These are phyloP conservation scores for Lepidostoma basale DNA, from an alignment of 1,140 invertebrate species.

Conservation along the genomic window DNA sequence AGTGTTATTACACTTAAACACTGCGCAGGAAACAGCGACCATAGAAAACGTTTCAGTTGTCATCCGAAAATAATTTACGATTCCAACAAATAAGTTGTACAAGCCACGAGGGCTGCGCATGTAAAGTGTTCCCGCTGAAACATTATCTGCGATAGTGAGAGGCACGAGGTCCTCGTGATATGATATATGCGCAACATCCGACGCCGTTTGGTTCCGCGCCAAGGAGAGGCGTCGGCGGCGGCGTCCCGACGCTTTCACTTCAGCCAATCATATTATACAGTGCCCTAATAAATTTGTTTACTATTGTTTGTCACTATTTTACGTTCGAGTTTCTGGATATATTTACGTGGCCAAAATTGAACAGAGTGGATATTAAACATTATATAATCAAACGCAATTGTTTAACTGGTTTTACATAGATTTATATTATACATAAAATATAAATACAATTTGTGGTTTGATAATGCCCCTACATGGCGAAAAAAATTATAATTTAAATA, in stretches of 20 bases:
- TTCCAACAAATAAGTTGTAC: constrained; percentile 3
- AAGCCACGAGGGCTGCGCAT: constrained; percentile 33
- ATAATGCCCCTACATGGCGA: too few relatives aligned
- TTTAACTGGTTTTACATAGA: too few relatives aligned
- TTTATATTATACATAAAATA: too few relatives aligned
- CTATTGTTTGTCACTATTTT: too few relatives aligned
- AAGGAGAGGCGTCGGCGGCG: background rate
- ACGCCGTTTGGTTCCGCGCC: background rate
- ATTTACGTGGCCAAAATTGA: too few relatives aligned
- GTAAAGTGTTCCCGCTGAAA: constrained; percentile 38
- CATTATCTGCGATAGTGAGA: constrained; percentile 31
- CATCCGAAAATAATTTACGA: background rate
- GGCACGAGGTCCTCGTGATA: constrained; percentile 16
- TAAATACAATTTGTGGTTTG: too few relatives aligned
- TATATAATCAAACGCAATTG: too few relatives aligned
- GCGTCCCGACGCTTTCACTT: constrained; percentile 8
- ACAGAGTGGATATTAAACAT: too few relatives aligned
- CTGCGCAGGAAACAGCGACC: background rate
- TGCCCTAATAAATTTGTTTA: too few relatives aligned
- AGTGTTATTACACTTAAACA: too few relatives aligned
- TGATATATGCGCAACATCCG: constrained; percentile 11
- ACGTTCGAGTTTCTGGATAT: too few relatives aligned
- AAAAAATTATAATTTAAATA: too few relatives aligned
- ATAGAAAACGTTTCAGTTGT: background rate
- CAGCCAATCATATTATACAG: constrained; percentile 1